Evolutionary conservation across 2,888 invertebrate species (phyloP), one percentile per base, ranked within the genome.

Genomic region (Sylvicola cinctus): DNA sequence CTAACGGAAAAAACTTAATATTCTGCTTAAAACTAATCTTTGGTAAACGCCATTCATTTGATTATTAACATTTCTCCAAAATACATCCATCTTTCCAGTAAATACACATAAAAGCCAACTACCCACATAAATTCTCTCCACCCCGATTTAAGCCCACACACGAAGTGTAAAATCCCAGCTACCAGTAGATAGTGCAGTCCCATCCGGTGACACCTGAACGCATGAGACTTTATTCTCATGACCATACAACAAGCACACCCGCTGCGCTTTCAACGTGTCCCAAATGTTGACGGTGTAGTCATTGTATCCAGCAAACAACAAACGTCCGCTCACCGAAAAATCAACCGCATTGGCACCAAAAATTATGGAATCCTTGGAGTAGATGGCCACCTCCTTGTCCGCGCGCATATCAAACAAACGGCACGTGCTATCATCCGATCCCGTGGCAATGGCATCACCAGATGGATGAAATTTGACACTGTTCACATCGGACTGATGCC

Each of bases 241-340:
- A 2, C 91, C 93, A 57, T 90, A 90, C 37, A 95, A 62, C 45
- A 91, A 70, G 50, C 84, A 79, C 32, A 91, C 77, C 41, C 95
- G 70, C 46, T 73, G 73, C 44, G 87, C 88, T 54, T 96, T 96
- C 42, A 98, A 65, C 26, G 91, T 88, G 62, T 98, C 98, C 98
- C 98, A 98, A 25, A 93, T 83, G 60, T 93, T 90, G 35, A 96
- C 88, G 25, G 93, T 95, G 61, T 96, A 93, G 63, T 98, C 98
- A 56, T 91, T 88, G 63, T 98, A 96, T 38, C 95, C 98, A 45
- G 95, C 93, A 64, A 98, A 96, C 46, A 98, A 63, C 42, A 98
- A 65, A 13, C 98, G 80, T 15, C 88, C 88, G 58, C 91, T 91
- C 31, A 91, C 75, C 39, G 93, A 93, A 58, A 98, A 88, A 60